phyloP scores from a whole-genome alignment of 2,113 vertebrate species.

The Sebastes schlegelii region DNA sequence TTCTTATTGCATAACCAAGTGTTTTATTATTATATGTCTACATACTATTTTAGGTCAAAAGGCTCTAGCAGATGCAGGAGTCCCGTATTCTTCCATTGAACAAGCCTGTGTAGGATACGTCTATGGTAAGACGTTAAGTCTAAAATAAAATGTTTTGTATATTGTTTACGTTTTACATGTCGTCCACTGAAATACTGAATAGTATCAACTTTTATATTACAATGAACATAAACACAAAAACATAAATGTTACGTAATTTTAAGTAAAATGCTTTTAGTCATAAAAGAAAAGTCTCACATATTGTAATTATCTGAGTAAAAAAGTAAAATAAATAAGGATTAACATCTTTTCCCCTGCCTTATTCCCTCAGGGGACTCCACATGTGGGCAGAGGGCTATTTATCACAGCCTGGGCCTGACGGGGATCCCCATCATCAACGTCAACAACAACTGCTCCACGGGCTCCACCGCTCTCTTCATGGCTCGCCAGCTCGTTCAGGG shows the following conservation, averaged over 20 bases:
- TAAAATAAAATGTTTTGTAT: no score
- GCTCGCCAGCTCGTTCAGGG: constrained; percentile 91
- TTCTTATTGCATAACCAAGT: not conserved
- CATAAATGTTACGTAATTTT: not conserved
- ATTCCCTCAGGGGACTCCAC: constrained; percentile 90
- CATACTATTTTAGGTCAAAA: constrained; percentile 84
- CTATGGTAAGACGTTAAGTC: constrained; percentile 84
- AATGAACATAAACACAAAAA: not conserved
- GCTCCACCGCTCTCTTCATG: constrained; percentile 95
- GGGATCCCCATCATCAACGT: constrained; percentile 97
- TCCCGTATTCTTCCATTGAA: constrained; percentile 90
- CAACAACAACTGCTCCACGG: constrained; percentile 97
- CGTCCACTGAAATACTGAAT: not conserved
- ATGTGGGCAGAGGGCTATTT: constrained; percentile 94
- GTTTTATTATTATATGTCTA: not conserved
- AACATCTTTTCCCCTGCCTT: not conserved
- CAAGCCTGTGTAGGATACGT: constrained; percentile 96
- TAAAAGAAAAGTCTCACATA: not conserved
- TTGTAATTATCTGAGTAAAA: not conserved
- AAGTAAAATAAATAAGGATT: not conserved
- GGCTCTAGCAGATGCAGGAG: constrained; percentile 91
- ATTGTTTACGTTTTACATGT: not conserved
- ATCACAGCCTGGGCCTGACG: constrained; percentile 93
- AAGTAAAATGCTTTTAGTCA: not conserved
- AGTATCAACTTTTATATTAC: not conserved